Evolutionary conservation across 2,888 invertebrate species (phyloP), one percentile per base, ranked within the genome.

Genomic region (Nomada fabriciana): DNA sequence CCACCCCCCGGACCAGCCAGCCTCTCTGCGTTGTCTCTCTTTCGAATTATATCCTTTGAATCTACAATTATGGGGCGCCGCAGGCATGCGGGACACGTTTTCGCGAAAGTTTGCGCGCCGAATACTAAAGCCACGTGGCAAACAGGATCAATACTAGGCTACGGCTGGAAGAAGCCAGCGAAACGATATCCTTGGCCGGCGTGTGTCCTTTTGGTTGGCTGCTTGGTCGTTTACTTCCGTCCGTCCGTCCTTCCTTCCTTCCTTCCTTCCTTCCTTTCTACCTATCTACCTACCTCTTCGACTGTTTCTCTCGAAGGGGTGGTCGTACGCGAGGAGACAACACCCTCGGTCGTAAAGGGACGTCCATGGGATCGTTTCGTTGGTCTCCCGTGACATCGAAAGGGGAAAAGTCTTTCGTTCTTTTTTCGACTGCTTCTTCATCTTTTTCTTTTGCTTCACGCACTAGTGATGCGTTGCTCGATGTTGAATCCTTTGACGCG

Each of bases 41-140:
- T 85, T 87, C 90, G 91, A 92, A 93, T 93, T 92, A 93, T 93
- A 93, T 94, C 93, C 94, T 93, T 94, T 93, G 94, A 94, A 94
- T 94, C 92, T 93, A 93, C 93, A 93, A 94, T 94, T 93, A 94
- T 91, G 89, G 90, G 89, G 88, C 86, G 88, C 88, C 88, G 87
- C 89, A 83, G 86, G 90, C 90, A 93, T 92, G 92, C 92, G 90
- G 88, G 85, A 90, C 92, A 92, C 93, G 92, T 92, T 90, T 89
- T 89, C 91, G 89, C 90, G 90, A 91, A 92, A 93, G 91, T 93
- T 92, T 92, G 91, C 91, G 88, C 91, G 90, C 89, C 91, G 94
- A 94, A 94, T 94, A 94, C 93, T 92, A 92, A 94, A 93, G 82
- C 87, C 87, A 86, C 88, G 91, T 86, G 83, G 89, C 91, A 93